Evolutionary conservation across 2,888 invertebrate species (phyloP), one percentile per base, ranked within the genome.

Genomic region (Orthosia incerta): DNA sequence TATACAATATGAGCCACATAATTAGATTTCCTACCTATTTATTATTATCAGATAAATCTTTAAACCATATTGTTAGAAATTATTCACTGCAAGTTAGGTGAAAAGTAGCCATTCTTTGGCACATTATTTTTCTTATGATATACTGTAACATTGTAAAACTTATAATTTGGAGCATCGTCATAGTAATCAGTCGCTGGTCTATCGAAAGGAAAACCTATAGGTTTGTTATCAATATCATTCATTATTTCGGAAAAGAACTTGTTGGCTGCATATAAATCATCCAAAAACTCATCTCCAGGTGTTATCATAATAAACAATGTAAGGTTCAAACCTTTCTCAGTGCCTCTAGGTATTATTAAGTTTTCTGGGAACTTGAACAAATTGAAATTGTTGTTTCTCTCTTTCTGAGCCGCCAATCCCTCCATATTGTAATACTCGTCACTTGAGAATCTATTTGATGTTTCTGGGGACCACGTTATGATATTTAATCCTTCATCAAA

Each of bases 201-300:
- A 72, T 96, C 93, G 60, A 96, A 95, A n/a, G 96, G 96, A 88
- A 95, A 96, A 4, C 96, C 96, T 63, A 95, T 79, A 13, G 95
- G 95, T 75, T 92, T 93, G 16, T 86, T 86, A 81, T 95, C 94
- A 9, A 89, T 72, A 68, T 92, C 90, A 64, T 86, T 79, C 12
- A 85, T 84, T n/a, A 91, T 74, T 68, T 86, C 83, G 51, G 83
- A 88, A 67, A 92, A 93, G 64, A 88, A 86, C 59, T 81, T 89
- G 13, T 80, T 87, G 7, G 87, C 84, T 68, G 87, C 83, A 61
- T 82, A 64, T 64, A 76, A 74, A 23, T 77, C 83, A 77, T 89
- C 87, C 72, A 79, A 55, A 61, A 90, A 68, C 26, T 82, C 83
- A 73, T 91, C 88, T 18, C 85, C 77, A 13, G 92, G 89, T 3